Evolutionary conservation across 2,888 invertebrate species (phyloP).

Genomic region (Drosophila paranaensis): DNA sequence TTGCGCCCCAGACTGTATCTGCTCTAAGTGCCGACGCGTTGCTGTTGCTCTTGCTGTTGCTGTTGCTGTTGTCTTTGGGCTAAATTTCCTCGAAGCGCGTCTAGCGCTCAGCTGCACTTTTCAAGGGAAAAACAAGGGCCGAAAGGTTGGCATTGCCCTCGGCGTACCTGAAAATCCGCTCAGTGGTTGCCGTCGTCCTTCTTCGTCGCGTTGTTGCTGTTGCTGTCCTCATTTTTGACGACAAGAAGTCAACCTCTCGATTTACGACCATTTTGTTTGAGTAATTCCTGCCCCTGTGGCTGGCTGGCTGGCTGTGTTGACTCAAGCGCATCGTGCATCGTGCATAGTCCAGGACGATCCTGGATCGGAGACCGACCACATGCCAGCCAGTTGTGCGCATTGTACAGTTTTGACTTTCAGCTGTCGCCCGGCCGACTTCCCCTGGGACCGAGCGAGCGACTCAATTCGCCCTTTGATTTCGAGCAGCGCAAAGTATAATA

Average conservation of each 20-base stretch:
- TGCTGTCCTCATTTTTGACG: conserved; percentile 73
- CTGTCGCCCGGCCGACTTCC: conserved; percentile 40
- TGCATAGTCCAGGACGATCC: conserved; percentile 32
- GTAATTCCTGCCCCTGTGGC: conserved; percentile 66
- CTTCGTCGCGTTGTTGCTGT: conserved; percentile 39
- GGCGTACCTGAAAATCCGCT: conserved; percentile 69
- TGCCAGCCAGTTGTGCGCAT: conserved; percentile 62
- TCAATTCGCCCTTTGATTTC: conserved; percentile 35
- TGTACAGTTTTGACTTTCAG: conserved; percentile 75
- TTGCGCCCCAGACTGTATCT: conserved; percentile 61
- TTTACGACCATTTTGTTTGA: conserved; percentile 84
- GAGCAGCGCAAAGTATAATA: conserved; percentile 13
- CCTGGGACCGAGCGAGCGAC: conserved; percentile 27
- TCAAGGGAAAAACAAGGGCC: conserved; percentile 48
- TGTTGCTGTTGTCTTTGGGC: conserved; percentile 22
- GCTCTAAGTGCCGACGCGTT: conserved; percentile 47
- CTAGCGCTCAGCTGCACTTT: conserved; percentile 61
- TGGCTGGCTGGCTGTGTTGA: conserved; percentile 34
- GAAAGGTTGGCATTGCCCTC: conserved; percentile 28
- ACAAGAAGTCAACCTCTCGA: conserved; percentile 83
- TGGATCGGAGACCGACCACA: conserved; percentile 40
- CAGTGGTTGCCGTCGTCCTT: conserved; percentile 63
- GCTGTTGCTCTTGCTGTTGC: no score
- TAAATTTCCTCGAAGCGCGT: conserved; percentile 55
- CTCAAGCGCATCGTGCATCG: conserved; percentile 52